These are phyloP conservation scores for Chloebia gouldiae DNA, from an alignment of 2,113 vertebrate genomes.

Conservation along the genomic window DNA sequence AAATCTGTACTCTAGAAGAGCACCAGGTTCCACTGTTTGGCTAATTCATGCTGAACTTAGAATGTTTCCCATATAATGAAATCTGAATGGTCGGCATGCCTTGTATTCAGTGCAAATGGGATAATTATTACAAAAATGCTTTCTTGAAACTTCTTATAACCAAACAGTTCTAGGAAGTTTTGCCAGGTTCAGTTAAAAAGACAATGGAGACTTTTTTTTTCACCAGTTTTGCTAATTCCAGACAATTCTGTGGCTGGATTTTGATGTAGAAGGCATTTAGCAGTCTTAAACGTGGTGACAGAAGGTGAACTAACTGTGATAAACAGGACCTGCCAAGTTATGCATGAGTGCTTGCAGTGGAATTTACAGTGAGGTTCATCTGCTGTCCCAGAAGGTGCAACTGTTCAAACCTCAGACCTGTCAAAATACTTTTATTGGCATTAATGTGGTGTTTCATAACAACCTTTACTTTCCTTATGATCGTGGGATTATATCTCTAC, in stretches of 20 bases:
- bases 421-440: slow-evolving; percentile 19
- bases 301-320: slow-evolving; percentile 21
- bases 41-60: not conserved
- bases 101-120: slow-evolving; percentile 53
- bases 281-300: not conserved
- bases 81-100: slow-evolving; percentile 40
- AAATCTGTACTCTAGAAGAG: not conserved
- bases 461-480: not conserved
- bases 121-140: slow-evolving; percentile 43
- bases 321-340: not conserved
- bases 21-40: not conserved
- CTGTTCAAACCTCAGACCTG: not conserved
- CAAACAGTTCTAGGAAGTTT: slow-evolving; percentile 34
- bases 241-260: slow-evolving; percentile 49
- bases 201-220: slow-evolving; percentile 22
- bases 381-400: not conserved
- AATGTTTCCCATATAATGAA: slow-evolving; percentile 28
- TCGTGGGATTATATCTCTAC: not conserved
- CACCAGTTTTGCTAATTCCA: slow-evolving; percentile 43
- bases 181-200: slow-evolving; percentile 50
- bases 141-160: slow-evolving; percentile 58
- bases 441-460: not conserved
- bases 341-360: not conserved
- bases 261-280: slow-evolving; percentile 22
- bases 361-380: not conserved